These are phyloP conservation scores for Asobara japonica DNA, from an alignment of 1,140 invertebrate genomes.

Conservation along the genomic window DNA sequence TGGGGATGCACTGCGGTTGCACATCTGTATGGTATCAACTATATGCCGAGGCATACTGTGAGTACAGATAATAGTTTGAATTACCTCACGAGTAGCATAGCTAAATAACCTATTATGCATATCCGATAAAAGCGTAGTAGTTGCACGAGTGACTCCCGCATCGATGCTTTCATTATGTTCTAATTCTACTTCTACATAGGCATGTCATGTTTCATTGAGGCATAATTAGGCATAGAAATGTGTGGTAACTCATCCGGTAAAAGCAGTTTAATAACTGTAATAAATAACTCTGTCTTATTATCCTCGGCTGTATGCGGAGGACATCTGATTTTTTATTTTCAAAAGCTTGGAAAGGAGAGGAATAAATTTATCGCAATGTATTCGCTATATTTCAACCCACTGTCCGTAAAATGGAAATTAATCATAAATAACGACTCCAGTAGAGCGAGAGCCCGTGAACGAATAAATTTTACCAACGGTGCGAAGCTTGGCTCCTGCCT, in stretches of 20 bases:
- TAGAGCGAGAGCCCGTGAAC: slow-evolving; percentile 13
- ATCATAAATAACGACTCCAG: slow-evolving; percentile 29
- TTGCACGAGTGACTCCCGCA: slow-evolving; percentile 20
- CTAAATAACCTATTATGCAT: slow-evolving; percentile 61
- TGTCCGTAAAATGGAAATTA: slow-evolving; percentile 27
- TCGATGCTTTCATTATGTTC: slow-evolving; percentile 17
- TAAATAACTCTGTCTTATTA: slow-evolving; percentile 8
- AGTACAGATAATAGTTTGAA: slow-evolving; percentile 32
- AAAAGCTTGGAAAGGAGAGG: not conserved
- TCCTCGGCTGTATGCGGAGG: not conserved
- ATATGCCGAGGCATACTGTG: not conserved
- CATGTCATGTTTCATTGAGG: not conserved
- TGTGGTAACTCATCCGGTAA: not conserved
- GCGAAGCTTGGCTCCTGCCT: not conserved
- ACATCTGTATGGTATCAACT: slow-evolving; percentile 24
- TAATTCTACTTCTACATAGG: slow-evolving; percentile 7
- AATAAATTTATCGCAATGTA: slow-evolving; percentile 27
- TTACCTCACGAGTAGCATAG: slow-evolving; percentile 46
- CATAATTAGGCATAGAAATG: not conserved
- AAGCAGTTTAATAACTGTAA: not conserved
- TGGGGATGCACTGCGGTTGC: not conserved
- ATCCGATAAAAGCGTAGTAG: slow-evolving; percentile 34
- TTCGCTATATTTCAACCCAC: slow-evolving; percentile 28
- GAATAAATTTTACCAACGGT: slow-evolving; percentile 23
- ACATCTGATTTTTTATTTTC: not conserved